phyloP scores from a whole-genome alignment of 1,140 invertebrate genomes.

The Hermetia illucens region DNA sequence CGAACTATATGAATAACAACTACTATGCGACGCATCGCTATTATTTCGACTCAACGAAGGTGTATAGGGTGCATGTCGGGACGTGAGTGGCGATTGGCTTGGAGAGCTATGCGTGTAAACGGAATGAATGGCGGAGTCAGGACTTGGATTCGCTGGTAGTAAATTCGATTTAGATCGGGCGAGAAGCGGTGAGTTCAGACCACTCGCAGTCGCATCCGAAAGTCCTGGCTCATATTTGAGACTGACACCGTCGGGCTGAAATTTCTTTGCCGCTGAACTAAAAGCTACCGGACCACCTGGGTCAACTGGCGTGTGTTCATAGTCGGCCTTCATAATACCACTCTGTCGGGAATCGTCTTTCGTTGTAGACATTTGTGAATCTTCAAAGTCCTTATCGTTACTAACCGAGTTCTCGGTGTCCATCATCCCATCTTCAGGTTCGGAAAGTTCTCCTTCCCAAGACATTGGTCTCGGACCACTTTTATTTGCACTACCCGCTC shows the following conservation, averaged over 20 bases:
- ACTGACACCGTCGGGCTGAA: slow-evolving; percentile 29
- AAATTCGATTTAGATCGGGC: slow-evolving; percentile 21
- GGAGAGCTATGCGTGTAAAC: slow-evolving; percentile 65
- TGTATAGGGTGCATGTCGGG: slow-evolving; percentile 62
- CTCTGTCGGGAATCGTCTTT: background rate
- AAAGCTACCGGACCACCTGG: background rate
- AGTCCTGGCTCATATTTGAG: slow-evolving; percentile 24
- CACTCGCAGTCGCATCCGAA: slow-evolving; percentile 14
- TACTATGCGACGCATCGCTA: slow-evolving; percentile 75
- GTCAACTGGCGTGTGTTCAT: background rate
- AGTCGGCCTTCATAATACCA: slow-evolving; percentile 1
- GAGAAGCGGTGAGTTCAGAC: slow-evolving; percentile 14
- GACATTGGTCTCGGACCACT: slow-evolving; percentile 60
- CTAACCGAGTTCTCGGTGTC: slow-evolving; percentile 21
- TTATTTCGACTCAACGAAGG: slow-evolving; percentile 76
- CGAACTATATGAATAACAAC: slow-evolving; percentile 61
- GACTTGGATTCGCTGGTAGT: slow-evolving; percentile 53
- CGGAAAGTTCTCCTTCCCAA: slow-evolving; percentile 80
- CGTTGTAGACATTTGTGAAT: background rate
- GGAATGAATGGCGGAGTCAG: slow-evolving; percentile 75
- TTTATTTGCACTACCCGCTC: slow-evolving; percentile 13
- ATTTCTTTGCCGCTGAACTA: slow-evolving; percentile 14
- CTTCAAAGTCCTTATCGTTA: slow-evolving; percentile 5
- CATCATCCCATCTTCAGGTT: slow-evolving; percentile 36
- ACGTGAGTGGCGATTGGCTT: slow-evolving; percentile 69